Percentiles rank a stretch among this genome's conserved stretches.
Conservation (phyloP, 1,140 invertebrate species). For the Cecropterus lyciades region DNA sequence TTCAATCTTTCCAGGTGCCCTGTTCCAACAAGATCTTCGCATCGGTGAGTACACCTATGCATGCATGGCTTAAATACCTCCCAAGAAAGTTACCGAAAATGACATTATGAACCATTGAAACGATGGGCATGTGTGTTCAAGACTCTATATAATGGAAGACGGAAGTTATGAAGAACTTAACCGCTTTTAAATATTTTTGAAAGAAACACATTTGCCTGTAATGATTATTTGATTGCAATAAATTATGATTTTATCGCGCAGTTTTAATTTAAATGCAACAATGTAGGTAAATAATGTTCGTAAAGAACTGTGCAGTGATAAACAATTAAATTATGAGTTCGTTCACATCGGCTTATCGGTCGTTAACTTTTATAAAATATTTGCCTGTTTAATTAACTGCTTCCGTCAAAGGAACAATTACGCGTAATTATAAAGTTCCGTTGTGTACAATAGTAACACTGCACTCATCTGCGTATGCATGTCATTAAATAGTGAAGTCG, state of each 20-base stretch:
- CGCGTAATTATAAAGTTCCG: neutral
- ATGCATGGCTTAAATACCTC: no score
- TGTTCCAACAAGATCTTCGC: neutral
- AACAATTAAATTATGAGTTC: neutral
- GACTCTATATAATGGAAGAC: no score
- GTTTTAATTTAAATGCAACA: conserved; percentile 1
- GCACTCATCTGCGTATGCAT: neutral
- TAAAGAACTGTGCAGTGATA: neutral
- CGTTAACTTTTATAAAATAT: conserved; percentile 6
- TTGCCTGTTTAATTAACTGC: conserved; percentile 10
- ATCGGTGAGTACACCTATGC: neutral
- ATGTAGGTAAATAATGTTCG: neutral
- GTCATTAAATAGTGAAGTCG: no score
- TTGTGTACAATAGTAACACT: neutral
- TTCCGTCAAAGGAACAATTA: conserved; percentile 3
- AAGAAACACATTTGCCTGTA: no score
- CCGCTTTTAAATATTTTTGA: no score
- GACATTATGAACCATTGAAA: no score
- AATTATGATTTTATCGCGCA: neutral
- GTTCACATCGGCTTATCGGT: conserved; percentile 2
- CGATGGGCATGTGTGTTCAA: no score
- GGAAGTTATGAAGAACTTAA: no score
- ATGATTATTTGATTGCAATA: neutral
- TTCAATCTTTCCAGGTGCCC: conserved; percentile 1
- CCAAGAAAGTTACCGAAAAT: no score